A percentile compares a stretch with the other conserved stretches of the same genome.
Evolutionary conservation across 2,797 vertebrate genomes (phyloP).

Genomic region (Philypnodon macrostomus): DNA sequence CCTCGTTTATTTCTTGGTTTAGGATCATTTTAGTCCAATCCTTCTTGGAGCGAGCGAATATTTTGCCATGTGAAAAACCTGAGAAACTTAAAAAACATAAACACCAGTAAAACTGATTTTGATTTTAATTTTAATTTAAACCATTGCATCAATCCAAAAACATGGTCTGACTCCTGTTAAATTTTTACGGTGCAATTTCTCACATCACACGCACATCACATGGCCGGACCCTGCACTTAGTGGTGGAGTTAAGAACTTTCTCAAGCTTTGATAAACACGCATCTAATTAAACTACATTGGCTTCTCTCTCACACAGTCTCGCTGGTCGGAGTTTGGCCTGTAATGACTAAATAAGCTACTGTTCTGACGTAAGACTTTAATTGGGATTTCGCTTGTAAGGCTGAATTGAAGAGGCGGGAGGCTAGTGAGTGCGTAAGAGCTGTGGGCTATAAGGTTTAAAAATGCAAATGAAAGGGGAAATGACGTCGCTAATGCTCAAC

Average conservation of each 20-base stretch:
- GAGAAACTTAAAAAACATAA: too few relatives aligned
- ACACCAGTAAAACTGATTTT: too few relatives aligned
- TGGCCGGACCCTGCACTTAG: conserved; percentile 67
- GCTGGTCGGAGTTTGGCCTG: conserved; percentile 45
- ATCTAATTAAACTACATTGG: conserved; percentile 67
- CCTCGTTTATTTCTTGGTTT: too few relatives aligned
- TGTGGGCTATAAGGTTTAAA: not conserved
- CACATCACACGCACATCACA: conserved; percentile 63
- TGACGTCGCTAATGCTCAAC: not conserved
- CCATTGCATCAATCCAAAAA: too few relatives aligned
- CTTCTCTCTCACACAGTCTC: conserved; percentile 57
- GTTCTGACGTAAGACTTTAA: conserved; percentile 29
- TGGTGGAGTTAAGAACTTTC: conserved; percentile 74
- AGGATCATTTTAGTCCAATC: too few relatives aligned
- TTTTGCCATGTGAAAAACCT: too few relatives aligned
- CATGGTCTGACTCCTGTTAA: conserved; percentile 41
- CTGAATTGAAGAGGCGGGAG: conserved; percentile 10
- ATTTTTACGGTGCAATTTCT: conserved; percentile 55
- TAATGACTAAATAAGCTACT: conserved; percentile 53
- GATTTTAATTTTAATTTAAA: too few relatives aligned
- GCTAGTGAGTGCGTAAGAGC: conserved; percentile 12
- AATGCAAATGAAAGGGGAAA: conserved; percentile 1
- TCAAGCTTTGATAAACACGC: conserved; percentile 74
- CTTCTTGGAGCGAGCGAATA: too few relatives aligned
- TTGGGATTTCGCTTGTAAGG: conserved; percentile 38